Evolutionary conservation across 2,113 vertebrate species (phyloP), one percentile per base, ranked within the genome.

Genomic region (Brachyhypopomus occidentalis): DNA sequence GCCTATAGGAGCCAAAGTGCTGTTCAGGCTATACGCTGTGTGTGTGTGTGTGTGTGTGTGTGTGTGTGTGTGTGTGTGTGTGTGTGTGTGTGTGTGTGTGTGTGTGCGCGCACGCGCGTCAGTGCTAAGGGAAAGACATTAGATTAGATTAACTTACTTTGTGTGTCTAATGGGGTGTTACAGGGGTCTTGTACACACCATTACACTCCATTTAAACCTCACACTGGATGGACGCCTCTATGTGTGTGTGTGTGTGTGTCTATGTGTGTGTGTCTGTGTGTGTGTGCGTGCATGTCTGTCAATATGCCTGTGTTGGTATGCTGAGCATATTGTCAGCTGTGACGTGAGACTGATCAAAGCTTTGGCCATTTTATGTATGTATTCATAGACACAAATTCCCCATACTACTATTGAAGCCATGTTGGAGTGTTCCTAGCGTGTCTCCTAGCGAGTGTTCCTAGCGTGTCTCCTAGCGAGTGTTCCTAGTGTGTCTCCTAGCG

Each of bases 141-240:
- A 89, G 92, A 94, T 96, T 92, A 93, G 93, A 95, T 94, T 94
- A 95, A 95, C 93, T 94, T 91, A 89, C 91, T 94, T 93, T 86
- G 86, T 90, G 74, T 93, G 94, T 92, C 93, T 96, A 98, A 97
- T 97, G 95, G 94, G 93, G 93, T 95, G 95, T 94, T 94, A 90
- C 94, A 90, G 64, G 90, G 94, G 92, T 94, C 94, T 94, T 94
- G 94, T 94, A 96, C 95, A 96, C 96, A 90, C 94, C 95, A 95
- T 97, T 96, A 96, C 93, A 94, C 92, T 89, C 91, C 95, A 95
- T 96, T 97, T 96, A 96, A 95, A 96, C 94, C 94, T 94, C 92
- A 89, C 91, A 89, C 90, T 90, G 90, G 91, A 91, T 90, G 90
- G 88, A 30, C 12, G 41, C 55, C 71, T 64, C 60, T 76, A 1